Conservation (phyloP, 1,140 invertebrate genomes). For the Scaptomyza graminum region DNA sequence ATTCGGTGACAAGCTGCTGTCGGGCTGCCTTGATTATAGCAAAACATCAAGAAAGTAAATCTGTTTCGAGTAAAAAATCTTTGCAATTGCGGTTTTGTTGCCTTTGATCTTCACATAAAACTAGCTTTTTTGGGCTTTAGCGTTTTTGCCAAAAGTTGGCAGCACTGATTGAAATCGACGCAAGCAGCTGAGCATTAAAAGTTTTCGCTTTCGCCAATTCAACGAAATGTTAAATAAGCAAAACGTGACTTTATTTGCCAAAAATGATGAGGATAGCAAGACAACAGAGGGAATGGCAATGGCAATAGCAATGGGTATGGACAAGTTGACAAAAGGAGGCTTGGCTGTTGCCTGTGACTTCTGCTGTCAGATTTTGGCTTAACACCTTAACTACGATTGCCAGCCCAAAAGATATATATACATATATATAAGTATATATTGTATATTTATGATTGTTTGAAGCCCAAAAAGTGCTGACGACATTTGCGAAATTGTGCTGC, state of each 20-base stretch:
- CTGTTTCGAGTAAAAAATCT: too few species aligned
- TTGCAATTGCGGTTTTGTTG: too few species aligned
- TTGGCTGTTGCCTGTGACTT: constrained; percentile 16
- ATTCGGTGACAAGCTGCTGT: too few species aligned
- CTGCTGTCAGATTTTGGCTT: constrained; percentile 35
- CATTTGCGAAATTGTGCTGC: constrained; percentile 71
- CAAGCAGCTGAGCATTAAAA: constrained; percentile 14
- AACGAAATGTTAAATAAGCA: constrained; percentile 82
- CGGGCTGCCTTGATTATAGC: too few species aligned
- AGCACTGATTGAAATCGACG: background rate
- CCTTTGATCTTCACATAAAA: too few species aligned
- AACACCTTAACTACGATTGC: constrained; percentile 71
- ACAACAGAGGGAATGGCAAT: too few species aligned
- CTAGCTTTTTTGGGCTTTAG: background rate
- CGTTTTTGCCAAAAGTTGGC: background rate
- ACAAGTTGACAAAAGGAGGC: too few species aligned
- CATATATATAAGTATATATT: constrained; percentile 5
- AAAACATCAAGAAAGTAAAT: too few species aligned
- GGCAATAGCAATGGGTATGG: too few species aligned
- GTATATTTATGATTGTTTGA: constrained; percentile 13
- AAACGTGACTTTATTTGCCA: constrained; percentile 76
- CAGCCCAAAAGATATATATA: constrained; percentile 55
- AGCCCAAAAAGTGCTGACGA: constrained; percentile 75
- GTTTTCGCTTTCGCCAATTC: constrained; percentile 55
- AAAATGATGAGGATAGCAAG: constrained; percentile 65